phyloP scores from a whole-genome alignment of 92 coral and sea anemone species.

The Isaurus tuberculatus region DNA sequence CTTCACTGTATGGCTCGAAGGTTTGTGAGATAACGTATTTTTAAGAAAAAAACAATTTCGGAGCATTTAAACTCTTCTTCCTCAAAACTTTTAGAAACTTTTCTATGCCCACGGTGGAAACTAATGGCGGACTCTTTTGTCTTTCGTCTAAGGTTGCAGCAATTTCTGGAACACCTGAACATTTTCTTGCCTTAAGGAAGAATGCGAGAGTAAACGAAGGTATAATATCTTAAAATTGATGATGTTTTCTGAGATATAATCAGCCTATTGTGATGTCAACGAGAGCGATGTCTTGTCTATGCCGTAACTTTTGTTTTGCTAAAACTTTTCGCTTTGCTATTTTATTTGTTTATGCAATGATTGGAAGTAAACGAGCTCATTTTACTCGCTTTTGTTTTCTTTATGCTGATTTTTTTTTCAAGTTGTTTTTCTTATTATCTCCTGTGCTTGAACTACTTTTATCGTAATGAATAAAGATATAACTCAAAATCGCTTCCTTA shows the following conservation, averaged over 20 bases:
- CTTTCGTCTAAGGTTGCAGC: slow-evolving; percentile 52
- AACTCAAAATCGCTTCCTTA: no score
- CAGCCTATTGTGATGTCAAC: not conserved
- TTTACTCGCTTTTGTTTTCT: no score
- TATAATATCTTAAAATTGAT: not conserved
- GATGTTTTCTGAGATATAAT: not conserved
- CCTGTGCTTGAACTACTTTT: no score
- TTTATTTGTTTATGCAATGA: not conserved
- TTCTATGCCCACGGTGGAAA: not conserved
- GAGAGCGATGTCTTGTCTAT: not conserved
- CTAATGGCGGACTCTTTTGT: not conserved
- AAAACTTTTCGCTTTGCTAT: not conserved
- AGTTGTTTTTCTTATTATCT: no score
- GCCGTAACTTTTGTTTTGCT: not conserved
- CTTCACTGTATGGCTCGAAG: slow-evolving; percentile 67
- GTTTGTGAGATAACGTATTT: slow-evolving; percentile 35
- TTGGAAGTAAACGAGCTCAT: not conserved
- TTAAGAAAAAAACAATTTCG: not conserved
- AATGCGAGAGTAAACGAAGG: slow-evolving; percentile 82
- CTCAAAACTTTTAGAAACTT: not conserved
- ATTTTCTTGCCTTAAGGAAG: slow-evolving; percentile 69
- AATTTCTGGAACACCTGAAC: slow-evolving; percentile 72
- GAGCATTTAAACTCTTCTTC: not conserved
- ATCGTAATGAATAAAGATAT: no score
- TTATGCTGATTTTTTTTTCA: no score